phyloP scores from a whole-genome alignment of 2,113 vertebrate genomes.

The Progne subis region DNA sequence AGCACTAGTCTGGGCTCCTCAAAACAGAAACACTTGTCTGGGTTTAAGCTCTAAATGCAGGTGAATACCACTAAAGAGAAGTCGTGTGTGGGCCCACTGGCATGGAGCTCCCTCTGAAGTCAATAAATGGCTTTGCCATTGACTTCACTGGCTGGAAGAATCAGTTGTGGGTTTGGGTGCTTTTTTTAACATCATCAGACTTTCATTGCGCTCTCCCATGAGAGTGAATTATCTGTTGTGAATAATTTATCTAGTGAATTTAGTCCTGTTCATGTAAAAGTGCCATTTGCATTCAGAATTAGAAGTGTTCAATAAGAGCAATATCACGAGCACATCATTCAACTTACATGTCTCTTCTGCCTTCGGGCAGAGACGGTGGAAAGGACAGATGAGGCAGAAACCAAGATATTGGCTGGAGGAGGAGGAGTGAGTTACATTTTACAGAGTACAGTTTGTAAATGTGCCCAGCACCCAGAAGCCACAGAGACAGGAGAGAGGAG shows the following conservation, averaged over 20 bases:
- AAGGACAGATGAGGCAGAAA: neutral
- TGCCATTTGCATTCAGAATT: constrained; percentile 32
- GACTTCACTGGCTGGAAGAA: neutral
- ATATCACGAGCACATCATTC: neutral
- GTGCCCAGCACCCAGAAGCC: neutral
- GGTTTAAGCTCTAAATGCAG: neutral
- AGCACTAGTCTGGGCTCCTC: neutral
- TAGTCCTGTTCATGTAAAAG: constrained; percentile 39
- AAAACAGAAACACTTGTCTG: neutral
- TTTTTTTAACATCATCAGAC: constrained; percentile 4
- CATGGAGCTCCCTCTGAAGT: neutral
- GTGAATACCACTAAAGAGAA: neutral
- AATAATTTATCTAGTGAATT: constrained; percentile 66
- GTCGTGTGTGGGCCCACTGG: neutral
- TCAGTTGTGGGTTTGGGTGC: neutral
- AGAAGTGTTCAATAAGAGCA: constrained; percentile 1
- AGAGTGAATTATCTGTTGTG: constrained; percentile 56
- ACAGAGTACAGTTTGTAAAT: neutral
- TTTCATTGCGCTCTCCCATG: constrained; percentile 8
- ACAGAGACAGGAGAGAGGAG: neutral
- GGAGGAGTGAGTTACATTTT: neutral
- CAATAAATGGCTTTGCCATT: constrained; percentile 1
- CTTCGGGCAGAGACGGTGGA: neutral
- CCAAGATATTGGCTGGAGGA: neutral
- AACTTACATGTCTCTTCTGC: neutral